A percentile compares a stretch with the other conserved stretches of the same genome.
phyloP scores from a whole-genome alignment of 2,888 invertebrate genomes.

The Polydrusus tereticollis region DNA sequence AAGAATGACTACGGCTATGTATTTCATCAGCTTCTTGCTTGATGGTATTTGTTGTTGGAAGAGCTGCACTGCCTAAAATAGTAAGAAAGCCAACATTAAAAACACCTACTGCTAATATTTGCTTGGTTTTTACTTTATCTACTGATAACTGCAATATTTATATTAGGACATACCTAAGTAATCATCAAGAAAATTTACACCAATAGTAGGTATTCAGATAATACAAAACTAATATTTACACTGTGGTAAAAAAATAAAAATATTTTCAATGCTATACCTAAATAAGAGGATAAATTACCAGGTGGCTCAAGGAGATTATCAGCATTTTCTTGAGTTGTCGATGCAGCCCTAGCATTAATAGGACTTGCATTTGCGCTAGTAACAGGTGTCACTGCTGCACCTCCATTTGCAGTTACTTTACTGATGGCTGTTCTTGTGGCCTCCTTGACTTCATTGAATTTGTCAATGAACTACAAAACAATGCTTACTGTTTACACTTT shows the following conservation, averaged over 20 bases:
- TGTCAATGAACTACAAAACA: slow-evolving; percentile 88
- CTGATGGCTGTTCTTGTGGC: slow-evolving; percentile 84
- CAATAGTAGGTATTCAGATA: background rate
- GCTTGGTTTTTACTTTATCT: slow-evolving; percentile 4
- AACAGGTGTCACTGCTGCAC: slow-evolving; percentile 81
- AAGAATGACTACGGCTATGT: slow-evolving; percentile 75
- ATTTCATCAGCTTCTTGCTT: slow-evolving; percentile 64
- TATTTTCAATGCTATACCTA: background rate
- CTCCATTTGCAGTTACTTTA: slow-evolving; percentile 74
- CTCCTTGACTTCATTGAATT: slow-evolving; percentile 98
- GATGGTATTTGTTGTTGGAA: slow-evolving; percentile 58
- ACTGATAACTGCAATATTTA: slow-evolving; percentile 19
- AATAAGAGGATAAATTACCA: slow-evolving; percentile 54
- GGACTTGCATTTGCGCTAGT: slow-evolving; percentile 92
- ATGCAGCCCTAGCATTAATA: slow-evolving; percentile 78
- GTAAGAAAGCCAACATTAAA: background rate
- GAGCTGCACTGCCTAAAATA: slow-evolving; percentile 57
- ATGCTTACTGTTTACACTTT: too few species aligned
- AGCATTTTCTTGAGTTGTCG: slow-evolving; percentile 68
- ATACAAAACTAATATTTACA: background rate
- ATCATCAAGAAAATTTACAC: background rate
- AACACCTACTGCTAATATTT: background rate
- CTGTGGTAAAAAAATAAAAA: background rate
- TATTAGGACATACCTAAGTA: background rate
- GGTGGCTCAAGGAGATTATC: slow-evolving; percentile 69